phyloP scores from a whole-genome alignment of 2,888 invertebrate genomes.

The Digitonthophagus gazella region DNA sequence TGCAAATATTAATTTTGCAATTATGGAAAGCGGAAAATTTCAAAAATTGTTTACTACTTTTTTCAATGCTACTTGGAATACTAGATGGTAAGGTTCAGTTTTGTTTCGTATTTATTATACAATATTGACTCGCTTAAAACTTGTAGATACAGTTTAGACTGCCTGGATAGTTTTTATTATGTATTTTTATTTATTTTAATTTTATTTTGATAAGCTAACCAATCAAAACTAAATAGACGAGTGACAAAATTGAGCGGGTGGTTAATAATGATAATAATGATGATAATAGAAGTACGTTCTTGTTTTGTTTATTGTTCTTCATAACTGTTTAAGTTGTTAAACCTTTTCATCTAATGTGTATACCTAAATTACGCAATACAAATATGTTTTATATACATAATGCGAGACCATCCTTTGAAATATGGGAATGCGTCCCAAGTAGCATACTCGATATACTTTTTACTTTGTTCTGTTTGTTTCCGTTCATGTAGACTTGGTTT shows the following conservation, averaged over 20 bases:
- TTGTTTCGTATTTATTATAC: slow-evolving; percentile 32
- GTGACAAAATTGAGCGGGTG: slow-evolving; percentile 26
- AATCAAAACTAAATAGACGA: slow-evolving; percentile 10
- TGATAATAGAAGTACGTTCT: slow-evolving; percentile 2
- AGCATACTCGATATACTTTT: slow-evolving; percentile 42
- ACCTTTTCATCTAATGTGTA: neutral
- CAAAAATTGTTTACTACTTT: slow-evolving; percentile 42
- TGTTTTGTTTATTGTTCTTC: slow-evolving; percentile 5
- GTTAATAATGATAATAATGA: slow-evolving; percentile 21
- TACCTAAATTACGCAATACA: too few species aligned
- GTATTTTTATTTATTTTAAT: slow-evolving; percentile 14
- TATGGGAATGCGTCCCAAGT: slow-evolving; percentile 43
- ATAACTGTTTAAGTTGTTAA: slow-evolving; percentile 2
- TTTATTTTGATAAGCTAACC: slow-evolving; percentile 36
- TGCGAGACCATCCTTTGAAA: neutral
- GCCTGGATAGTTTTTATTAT: slow-evolving; percentile 32
- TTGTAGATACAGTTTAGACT: slow-evolving; percentile 36
- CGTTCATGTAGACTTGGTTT: slow-evolving; percentile 16
- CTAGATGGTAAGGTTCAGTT: slow-evolving; percentile 55
- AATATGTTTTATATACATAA: neutral
- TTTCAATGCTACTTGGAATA: slow-evolving; percentile 52
- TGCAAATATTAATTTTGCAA: neutral
- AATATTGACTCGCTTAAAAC: slow-evolving; percentile 33
- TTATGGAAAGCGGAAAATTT: slow-evolving; percentile 34
- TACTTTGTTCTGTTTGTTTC: slow-evolving; percentile 27